phyloP scores from a whole-genome alignment of 92 coral and sea anemone genomes.

The Nematostella vectensis region DNA sequence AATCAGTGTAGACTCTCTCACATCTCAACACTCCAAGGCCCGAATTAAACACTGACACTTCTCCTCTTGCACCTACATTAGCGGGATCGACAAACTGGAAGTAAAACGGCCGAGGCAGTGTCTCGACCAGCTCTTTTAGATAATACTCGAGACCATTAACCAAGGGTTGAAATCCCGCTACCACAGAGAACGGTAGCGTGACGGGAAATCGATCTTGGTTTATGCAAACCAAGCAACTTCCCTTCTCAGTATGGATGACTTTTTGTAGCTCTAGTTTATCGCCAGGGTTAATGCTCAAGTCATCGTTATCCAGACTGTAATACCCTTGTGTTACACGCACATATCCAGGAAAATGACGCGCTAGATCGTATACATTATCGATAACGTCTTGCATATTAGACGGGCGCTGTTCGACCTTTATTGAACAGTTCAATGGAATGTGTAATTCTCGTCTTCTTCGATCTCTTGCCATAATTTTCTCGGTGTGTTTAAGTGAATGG shows the following conservation, averaged over 20 bases:
- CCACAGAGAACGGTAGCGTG: constrained; percentile 55
- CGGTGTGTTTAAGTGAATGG: constrained; percentile 72
- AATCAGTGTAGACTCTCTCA: constrained; percentile 48
- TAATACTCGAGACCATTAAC: constrained; percentile 90
- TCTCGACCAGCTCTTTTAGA: constrained; percentile 48
- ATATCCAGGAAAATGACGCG: constrained; percentile 47
- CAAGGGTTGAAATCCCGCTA: constrained; percentile 86
- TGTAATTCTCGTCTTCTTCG: constrained; percentile 58
- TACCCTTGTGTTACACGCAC: constrained; percentile 92
- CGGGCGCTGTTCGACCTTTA: constrained; percentile 87
- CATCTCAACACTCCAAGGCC: constrained; percentile 59
- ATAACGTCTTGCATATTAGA: constrained; percentile 59
- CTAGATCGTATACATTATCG: constrained; percentile 66
- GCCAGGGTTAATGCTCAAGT: constrained; percentile 68
- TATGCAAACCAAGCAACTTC: constrained; percentile 44
- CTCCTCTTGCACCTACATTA: constrained; percentile 31
- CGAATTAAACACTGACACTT: constrained; percentile 54
- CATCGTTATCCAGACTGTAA: constrained; percentile 56
- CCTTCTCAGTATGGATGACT: constrained; percentile 41
- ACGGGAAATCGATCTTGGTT: constrained; percentile 63
- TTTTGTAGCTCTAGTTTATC: constrained; percentile 69
- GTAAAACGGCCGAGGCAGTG: constrained; percentile 48
- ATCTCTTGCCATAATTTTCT: constrained; percentile 77
- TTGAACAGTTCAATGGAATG: constrained; percentile 83
- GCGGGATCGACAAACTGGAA: constrained; percentile 75